phyloP scores from a whole-genome alignment of 2,888 invertebrate genomes.

The Xylocampa areola region DNA sequence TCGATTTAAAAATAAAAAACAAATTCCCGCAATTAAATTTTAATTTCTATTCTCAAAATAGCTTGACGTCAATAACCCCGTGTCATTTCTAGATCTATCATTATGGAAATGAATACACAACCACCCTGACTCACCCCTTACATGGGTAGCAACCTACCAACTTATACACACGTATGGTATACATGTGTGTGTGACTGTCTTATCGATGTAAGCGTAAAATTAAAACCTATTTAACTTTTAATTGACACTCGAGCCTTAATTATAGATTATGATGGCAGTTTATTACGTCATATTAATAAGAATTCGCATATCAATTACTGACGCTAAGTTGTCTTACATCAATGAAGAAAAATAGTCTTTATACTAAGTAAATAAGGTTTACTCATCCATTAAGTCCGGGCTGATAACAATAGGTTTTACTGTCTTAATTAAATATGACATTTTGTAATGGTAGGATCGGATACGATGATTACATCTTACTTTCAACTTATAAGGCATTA shows the following conservation, averaged over 20 bases:
- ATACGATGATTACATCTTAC: not conserved
- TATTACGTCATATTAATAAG: conserved; percentile 12
- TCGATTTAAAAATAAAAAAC: too few relatives aligned
- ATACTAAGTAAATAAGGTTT: not conserved
- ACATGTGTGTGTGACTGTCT: not conserved
- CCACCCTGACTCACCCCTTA: conserved; percentile 42
- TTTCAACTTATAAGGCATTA: too few relatives aligned
- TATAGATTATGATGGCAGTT: conserved; percentile 21
- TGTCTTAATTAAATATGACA: not conserved
- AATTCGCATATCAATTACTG: conserved; percentile 19
- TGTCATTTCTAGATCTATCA: conserved; percentile 14
- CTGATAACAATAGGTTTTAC: not conserved
- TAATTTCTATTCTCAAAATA: conserved; percentile 6
- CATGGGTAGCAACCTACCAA: conserved; percentile 2
- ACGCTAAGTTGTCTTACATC: not conserved
- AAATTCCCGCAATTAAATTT: not conserved
- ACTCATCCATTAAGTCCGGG: not conserved
- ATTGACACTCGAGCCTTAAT: conserved; percentile 10
- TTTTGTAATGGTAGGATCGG: not conserved
- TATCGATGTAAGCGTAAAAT: not conserved
- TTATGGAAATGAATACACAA: conserved; percentile 18
- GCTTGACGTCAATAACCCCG: not conserved
- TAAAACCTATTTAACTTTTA: conserved; percentile 21
- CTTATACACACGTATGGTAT: not conserved
- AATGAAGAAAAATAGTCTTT: not conserved